Evolutionary conservation across 2,888 invertebrate genomes (phyloP).

Genomic region (Azorinus chamasolen): DNA sequence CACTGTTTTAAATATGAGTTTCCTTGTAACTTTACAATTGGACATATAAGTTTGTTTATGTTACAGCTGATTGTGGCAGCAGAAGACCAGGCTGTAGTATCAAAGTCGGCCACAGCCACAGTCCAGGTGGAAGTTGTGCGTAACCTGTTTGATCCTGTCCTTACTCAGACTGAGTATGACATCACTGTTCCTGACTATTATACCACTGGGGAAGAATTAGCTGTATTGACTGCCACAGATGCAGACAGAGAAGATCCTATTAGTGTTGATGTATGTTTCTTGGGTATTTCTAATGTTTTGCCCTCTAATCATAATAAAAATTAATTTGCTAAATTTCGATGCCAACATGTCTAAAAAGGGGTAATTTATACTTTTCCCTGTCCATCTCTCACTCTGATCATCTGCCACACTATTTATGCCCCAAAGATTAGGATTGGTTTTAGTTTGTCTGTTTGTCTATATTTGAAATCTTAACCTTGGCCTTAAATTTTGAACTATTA

Average conservation of each 20-base stretch:
- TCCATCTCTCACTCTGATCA: no score
- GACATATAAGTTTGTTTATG: not conserved
- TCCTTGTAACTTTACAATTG: no score
- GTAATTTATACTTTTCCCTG: no score
- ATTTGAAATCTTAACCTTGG: no score
- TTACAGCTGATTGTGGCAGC: constrained; percentile 71
- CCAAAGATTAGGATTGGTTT: no score
- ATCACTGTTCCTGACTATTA: constrained; percentile 61
- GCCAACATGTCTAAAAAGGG: no score
- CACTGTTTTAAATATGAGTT: no score
- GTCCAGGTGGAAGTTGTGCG: constrained; percentile 75
- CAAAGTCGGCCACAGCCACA: constrained; percentile 63
- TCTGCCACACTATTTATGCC: no score
- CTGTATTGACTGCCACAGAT: constrained; percentile 69
- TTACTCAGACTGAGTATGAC: constrained; percentile 61
- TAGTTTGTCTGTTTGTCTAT: no score
- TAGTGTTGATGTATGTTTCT: constrained; percentile 69
- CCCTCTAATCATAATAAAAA: not conserved
- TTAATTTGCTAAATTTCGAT: no score
- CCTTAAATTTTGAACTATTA: no score
- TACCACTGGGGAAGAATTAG: constrained; percentile 61
- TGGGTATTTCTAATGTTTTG: no score
- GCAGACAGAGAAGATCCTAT: constrained; percentile 59
- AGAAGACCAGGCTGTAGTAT: constrained; percentile 61
- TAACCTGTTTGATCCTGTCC: constrained; percentile 76